Evolutionary conservation across 2,113 vertebrate species (phyloP).

Genomic region (Sitta europaea): DNA sequence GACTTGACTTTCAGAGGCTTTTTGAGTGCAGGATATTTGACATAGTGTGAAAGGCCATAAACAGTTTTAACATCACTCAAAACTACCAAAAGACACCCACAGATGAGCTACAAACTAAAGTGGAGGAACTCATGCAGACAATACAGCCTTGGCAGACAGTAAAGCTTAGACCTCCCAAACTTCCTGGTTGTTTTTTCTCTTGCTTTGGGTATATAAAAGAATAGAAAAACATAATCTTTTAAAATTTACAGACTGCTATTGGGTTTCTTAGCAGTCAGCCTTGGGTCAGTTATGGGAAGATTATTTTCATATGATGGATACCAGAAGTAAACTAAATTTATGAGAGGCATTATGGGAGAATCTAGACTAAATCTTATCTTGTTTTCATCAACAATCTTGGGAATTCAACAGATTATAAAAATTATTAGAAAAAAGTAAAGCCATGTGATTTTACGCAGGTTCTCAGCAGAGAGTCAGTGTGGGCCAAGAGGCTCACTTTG

Average conservation of each 20-base stretch:
- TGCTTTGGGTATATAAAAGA: not conserved
- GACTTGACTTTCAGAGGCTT: not conserved
- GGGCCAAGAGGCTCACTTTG: not conserved
- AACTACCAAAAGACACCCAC: not conserved
- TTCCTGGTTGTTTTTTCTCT: not conserved
- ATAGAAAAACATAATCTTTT: not conserved
- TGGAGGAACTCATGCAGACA: not conserved
- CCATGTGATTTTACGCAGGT: not conserved
- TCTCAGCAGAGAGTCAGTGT: not conserved
- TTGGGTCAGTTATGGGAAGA: not conserved
- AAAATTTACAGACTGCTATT: not conserved
- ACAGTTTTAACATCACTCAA: not conserved
- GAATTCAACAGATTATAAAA: not conserved
- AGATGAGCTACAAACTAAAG: not conserved
- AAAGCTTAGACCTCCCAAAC: not conserved
- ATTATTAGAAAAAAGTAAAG: not conserved
- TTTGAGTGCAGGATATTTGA: not conserved
- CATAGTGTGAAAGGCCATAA: not conserved
- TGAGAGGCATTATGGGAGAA: not conserved
- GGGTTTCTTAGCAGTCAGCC: not conserved
- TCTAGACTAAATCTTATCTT: not conserved
- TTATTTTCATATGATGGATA: not conserved
- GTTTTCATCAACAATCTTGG: not conserved
- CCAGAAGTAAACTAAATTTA: not conserved
- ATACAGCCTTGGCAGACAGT: not conserved